Percentiles rank a stretch among this genome's conserved stretches.
These are phyloP conservation scores for Phyllotreta cruciferae DNA, from an alignment of 2,888 invertebrate species.

Conservation along the genomic window DNA sequence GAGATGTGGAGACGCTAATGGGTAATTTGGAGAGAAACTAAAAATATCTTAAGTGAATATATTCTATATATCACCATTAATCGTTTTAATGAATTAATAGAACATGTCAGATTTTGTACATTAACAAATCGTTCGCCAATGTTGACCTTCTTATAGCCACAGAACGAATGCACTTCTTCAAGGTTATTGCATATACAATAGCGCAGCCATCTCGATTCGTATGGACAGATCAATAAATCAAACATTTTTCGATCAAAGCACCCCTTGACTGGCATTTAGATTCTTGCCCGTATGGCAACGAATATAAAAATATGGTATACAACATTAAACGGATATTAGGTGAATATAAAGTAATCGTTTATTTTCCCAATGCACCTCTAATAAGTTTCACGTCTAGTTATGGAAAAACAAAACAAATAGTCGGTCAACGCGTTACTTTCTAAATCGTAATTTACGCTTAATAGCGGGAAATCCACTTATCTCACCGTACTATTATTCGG, in stretches of 20 bases:
- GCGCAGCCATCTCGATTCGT: conserved; percentile 7
- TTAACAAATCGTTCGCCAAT: conserved; percentile 7
- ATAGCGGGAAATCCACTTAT: conserved; percentile 8
- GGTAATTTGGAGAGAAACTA: not conserved
- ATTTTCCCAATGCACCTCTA: not conserved
- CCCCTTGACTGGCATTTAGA: not conserved
- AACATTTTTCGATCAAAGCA: conserved; percentile 9
- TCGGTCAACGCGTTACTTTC: conserved; percentile 1
- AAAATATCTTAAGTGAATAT: conserved; percentile 5
- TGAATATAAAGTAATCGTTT: conserved; percentile 1
- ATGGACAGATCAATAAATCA: conserved; percentile 11
- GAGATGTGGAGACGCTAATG: too few relatives aligned
- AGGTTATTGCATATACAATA: conserved; percentile 6
- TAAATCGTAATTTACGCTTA: conserved; percentile 5
- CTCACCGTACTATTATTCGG: not conserved
- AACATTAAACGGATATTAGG: not conserved
- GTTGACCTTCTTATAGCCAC: not conserved
- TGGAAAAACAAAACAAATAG: not conserved
- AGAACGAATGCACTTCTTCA: conserved; percentile 8
- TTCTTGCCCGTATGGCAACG: not conserved
- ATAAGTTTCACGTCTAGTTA: not conserved
- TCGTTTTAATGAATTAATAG: conserved; percentile 11
- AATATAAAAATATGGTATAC: not conserved
- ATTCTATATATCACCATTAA: conserved; percentile 7
- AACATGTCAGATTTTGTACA: conserved; percentile 1